These are phyloP conservation scores for Megalopta genalis DNA, from an alignment of 1,140 invertebrate genomes.

Conservation along the genomic window DNA sequence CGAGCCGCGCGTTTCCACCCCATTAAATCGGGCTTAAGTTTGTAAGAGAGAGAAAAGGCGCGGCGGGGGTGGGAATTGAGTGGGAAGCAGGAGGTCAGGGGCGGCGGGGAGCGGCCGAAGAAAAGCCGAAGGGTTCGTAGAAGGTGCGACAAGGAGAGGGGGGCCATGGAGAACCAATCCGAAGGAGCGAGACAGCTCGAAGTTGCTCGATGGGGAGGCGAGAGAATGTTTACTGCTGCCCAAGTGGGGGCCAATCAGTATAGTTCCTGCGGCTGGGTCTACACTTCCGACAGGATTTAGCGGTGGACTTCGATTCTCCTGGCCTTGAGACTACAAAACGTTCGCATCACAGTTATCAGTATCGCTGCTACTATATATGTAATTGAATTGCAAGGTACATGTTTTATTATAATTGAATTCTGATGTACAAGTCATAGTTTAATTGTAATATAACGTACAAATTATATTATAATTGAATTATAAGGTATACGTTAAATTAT, in stretches of 20 bases:
- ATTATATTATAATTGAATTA: no score
- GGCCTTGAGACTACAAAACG: no score
- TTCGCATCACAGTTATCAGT: no score
- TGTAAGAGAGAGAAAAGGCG: constrained; percentile 51
- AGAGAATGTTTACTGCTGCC: constrained; percentile 77
- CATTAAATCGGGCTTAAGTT: constrained; percentile 80
- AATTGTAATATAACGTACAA: no score
- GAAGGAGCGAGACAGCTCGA: neutral
- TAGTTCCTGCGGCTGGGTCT: constrained; percentile 31
- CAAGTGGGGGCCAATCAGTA: constrained; percentile 77
- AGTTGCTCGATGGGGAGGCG: constrained; percentile 54
- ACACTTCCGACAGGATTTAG: neutral
- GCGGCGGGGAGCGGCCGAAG: constrained; percentile 5
- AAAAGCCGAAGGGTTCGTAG: constrained; percentile 25
- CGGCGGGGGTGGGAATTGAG: constrained; percentile 33
- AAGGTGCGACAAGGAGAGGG: constrained; percentile 10
- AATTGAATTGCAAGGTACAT: no score
- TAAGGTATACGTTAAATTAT: no score
- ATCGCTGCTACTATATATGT: no score
- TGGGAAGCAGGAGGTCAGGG: constrained; percentile 27
- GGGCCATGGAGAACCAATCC: neutral
- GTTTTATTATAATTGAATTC: no score
- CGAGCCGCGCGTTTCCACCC: constrained; percentile 79
- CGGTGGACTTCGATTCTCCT: neutral
- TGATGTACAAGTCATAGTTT: no score